Base-by-base conservation (phyloP, 2,888 invertebrate species). In the Eupelmus urozonus region DNA sequence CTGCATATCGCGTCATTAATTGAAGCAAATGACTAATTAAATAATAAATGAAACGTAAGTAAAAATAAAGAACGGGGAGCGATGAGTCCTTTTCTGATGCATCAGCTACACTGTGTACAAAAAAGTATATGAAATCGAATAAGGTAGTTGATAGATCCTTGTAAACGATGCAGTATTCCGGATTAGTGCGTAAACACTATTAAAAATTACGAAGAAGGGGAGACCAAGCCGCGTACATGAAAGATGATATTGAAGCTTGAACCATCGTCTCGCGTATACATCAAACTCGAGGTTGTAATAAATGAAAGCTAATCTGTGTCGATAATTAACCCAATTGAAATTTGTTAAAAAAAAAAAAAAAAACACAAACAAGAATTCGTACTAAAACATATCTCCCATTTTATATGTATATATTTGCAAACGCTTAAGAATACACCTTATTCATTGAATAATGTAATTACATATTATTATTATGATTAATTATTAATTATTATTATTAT, bases 351-450 rank as follows among this genome's bases (percentile, higher is more conserved):
- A 67, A 67, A 51, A 55, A 57, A 55, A 67, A 53, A 67, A n/a
- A n/a, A n/a, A n/a, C n/a, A 67, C 66, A 67, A 42, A 67, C 55
- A 71, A 67, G 69, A 76, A 67, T 65, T 69, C 72, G 67, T 67
- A 86, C 82, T 81, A 81, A 67, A 87, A 88, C 89, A 89, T 89
- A 88, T 89, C 89, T 87, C 85, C 85, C 55, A 78, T 69, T 80
- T 55, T 80, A 62, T 88, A 85, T 89, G 88, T 89, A 89, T 88
- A 88, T 89, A 89, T 87, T 87, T 87, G 87, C 85, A 85, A 84
- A 78, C 78, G 81, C 81, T 84, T 84, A 82, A 83, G 79, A 83
- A 83, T 83, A 85, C 83, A 80, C 83, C 85, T 84, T 82, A 84
- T 84, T 82, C 73, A 83, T 82, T 81, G 65, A 83, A 83, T 81